Conservation (phyloP, 92 coral and sea anemone species). For the Phymanthus crucifer region DNA sequence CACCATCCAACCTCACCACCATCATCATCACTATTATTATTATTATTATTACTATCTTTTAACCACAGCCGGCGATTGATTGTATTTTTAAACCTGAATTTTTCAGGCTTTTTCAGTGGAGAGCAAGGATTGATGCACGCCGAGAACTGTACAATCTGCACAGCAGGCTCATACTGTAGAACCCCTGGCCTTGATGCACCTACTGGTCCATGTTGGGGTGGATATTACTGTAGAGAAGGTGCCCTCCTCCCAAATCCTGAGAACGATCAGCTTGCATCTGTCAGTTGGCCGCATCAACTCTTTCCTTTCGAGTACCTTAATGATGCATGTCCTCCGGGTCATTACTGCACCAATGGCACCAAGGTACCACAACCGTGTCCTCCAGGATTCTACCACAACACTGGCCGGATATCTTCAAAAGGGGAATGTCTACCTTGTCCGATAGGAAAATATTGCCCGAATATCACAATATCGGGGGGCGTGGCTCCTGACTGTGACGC, state of each 20-base stretch:
- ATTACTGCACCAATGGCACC: slow-evolving; percentile 83
- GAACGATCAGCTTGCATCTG: slow-evolving; percentile 62
- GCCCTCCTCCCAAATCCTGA: slow-evolving; percentile 79
- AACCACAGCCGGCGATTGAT: no score
- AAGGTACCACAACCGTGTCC: slow-evolving; percentile 79
- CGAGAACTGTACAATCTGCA: slow-evolving; percentile 81
- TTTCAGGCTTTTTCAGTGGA: slow-evolving; percentile 79
- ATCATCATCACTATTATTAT: background rate
- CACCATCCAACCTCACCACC: no score
- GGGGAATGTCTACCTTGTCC: slow-evolving; percentile 88
- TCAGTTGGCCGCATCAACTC: slow-evolving; percentile 36
- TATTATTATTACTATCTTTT: no score
- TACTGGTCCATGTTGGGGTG: slow-evolving; percentile 83
- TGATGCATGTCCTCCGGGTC: slow-evolving; percentile 97
- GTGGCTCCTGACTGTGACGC: slow-evolving; percentile 84
- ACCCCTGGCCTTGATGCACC: slow-evolving; percentile 74
- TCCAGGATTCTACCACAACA: slow-evolving; percentile 86
- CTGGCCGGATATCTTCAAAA: slow-evolving; percentile 79
- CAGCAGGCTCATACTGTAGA: slow-evolving; percentile 83
- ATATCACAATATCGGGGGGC: slow-evolving; percentile 70
- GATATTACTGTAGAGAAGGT: slow-evolving; percentile 82
- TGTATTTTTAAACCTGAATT: background rate
- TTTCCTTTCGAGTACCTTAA: slow-evolving; percentile 77
- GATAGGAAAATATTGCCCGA: slow-evolving; percentile 91
- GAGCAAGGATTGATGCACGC: slow-evolving; percentile 60